Evolutionary conservation across 2,797 vertebrate species (phyloP).

Genomic region (Coregonus ussuriensis): DNA sequence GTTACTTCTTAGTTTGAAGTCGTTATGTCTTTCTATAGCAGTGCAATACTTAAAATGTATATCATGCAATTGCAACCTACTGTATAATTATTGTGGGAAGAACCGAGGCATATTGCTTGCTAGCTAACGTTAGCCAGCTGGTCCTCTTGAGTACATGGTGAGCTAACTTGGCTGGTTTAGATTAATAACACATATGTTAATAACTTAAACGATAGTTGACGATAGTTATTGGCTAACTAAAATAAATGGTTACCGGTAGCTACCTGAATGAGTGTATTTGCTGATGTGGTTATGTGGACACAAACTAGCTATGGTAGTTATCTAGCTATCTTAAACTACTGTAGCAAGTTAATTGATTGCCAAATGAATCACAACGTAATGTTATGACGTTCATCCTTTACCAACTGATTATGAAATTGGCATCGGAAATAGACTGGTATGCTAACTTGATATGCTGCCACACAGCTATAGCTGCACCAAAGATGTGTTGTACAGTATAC

Average conservation of each 20-base stretch:
- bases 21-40: background rate
- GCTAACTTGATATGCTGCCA: background rate
- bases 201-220: background rate
- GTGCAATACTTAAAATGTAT: background rate
- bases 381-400: too few relatives aligned
- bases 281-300: background rate
- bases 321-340: too few relatives aligned
- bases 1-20: background rate
- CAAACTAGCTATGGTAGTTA: too few relatives aligned
- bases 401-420: background rate
- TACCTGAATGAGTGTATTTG: background rate
- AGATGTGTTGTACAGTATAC: background rate
- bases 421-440: too few relatives aligned
- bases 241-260: background rate
- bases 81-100: background rate
- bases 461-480: too few relatives aligned
- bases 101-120: background rate
- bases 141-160: background rate
- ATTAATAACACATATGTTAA: background rate
- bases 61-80: background rate
- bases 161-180: background rate
- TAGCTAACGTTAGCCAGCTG: background rate
- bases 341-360: too few relatives aligned
- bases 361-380: too few relatives aligned
- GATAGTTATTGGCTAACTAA: too few relatives aligned